Evolutionary conservation across 2,797 vertebrate species (phyloP).

Genomic region (Taeniopygia guttata): DNA sequence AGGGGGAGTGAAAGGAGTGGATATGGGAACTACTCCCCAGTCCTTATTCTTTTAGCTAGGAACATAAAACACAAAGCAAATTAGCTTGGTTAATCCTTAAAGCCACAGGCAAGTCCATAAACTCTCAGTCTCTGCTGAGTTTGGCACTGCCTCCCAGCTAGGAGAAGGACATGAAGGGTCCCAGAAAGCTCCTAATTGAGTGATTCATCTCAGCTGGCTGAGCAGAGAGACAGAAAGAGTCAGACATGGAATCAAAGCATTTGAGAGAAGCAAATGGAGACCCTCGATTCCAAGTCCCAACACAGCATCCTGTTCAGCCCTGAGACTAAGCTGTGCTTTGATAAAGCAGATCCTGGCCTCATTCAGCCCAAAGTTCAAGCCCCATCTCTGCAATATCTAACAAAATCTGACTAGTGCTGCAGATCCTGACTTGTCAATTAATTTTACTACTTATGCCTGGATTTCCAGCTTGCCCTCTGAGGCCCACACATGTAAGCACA

Average conservation of each 20-base stretch:
- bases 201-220: not conserved
- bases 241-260: not conserved
- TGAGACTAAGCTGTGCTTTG: not conserved
- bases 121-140: not conserved
- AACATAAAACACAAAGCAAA: not conserved
- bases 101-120: not conserved
- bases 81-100: not conserved
- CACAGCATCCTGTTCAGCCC: not conserved
- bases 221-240: not conserved
- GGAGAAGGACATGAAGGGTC: not conserved
- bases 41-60: not conserved
- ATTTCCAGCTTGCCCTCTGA: not conserved
- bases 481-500: not conserved
- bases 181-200: not conserved
- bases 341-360: not conserved
- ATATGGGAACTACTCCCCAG: not conserved
- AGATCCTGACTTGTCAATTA: not conserved
- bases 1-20: not conserved
- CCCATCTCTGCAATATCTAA: not conserved
- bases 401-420: not conserved
- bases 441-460: not conserved
- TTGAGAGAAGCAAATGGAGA: not conserved
- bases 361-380: not conserved
- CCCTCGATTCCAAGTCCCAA: not conserved
- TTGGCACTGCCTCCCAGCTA: not conserved